Conservation (phyloP, 2,797 vertebrate species). For the Acanthurus leucopareius region DNA sequence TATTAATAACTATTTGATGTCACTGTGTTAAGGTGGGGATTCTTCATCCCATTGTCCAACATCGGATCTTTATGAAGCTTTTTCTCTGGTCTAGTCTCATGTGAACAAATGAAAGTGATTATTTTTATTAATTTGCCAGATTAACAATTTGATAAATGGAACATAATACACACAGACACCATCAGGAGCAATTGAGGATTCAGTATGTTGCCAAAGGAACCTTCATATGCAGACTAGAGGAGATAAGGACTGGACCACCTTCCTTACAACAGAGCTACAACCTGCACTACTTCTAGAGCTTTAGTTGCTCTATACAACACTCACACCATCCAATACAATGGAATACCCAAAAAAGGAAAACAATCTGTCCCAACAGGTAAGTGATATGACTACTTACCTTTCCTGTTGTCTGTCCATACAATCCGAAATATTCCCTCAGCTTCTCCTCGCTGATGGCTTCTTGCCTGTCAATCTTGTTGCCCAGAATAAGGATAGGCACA, state of each 20-base stretch:
- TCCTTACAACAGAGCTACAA: no score
- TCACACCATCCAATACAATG: no score
- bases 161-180: no score
- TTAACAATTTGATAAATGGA: no score
- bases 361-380: background rate
- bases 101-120: background rate
- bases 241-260: no score
- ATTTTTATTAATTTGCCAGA: no score
- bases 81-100: no score
- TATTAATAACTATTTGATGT: background rate
- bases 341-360: background rate
- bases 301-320: no score
- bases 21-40: background rate
- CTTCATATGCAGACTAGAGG: no score
- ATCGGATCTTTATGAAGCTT: background rate
- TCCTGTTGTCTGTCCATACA: slow-evolving; percentile 97
- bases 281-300: no score
- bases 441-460: slow-evolving; percentile 97
- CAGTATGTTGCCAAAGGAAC: no score
- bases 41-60: background rate
- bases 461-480: slow-evolving; percentile 97
- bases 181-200: no score
- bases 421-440: slow-evolving; percentile 92
- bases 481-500: slow-evolving; percentile 97
- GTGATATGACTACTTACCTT: slow-evolving; percentile 85